Evolutionary conservation across 2,113 vertebrate genomes (phyloP).

Genomic region (Proteles cristata): DNA sequence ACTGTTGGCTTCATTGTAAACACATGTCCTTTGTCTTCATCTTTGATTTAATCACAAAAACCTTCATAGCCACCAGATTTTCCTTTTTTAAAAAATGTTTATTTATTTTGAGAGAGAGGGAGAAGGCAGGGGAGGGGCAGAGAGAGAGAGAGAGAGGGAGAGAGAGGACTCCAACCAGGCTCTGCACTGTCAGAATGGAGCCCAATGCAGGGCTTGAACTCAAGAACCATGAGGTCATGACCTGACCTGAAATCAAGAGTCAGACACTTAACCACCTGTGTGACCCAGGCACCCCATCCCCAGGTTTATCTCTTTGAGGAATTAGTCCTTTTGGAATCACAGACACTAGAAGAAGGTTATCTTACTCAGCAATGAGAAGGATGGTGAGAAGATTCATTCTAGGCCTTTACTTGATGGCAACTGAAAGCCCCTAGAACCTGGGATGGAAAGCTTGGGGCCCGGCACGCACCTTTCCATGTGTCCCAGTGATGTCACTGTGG

Average conservation of each 20-base stretch:
- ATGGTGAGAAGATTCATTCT: neutral
- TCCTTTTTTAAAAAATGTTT: too few relatives aligned
- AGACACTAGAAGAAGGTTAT: neutral
- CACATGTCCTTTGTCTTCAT: neutral
- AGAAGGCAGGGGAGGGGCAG: too few relatives aligned
- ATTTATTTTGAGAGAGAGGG: too few relatives aligned
- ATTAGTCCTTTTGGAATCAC: neutral
- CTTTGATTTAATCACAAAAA: neutral
- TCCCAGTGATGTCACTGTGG: too few relatives aligned
- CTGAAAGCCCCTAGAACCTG: neutral
- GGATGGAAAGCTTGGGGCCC: neutral
- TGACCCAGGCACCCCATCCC: too few relatives aligned
- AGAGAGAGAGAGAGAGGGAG: too few relatives aligned
- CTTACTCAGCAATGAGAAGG: neutral
- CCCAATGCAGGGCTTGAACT: too few relatives aligned
- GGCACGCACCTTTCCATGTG: accelerated
- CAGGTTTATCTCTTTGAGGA: neutral
- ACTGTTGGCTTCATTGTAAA: neutral
- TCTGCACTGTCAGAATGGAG: too few relatives aligned
- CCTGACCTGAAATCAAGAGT: too few relatives aligned
- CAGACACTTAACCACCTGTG: too few relatives aligned
- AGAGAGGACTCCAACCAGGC: too few relatives aligned
- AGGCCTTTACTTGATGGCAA: neutral
- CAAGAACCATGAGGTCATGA: too few relatives aligned
- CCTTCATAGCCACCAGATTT: neutral